Evolutionary conservation across 2,797 vertebrate species (phyloP), one percentile per base, ranked within the genome.

Genomic region (Hoplostethus mediterraneus): DNA sequence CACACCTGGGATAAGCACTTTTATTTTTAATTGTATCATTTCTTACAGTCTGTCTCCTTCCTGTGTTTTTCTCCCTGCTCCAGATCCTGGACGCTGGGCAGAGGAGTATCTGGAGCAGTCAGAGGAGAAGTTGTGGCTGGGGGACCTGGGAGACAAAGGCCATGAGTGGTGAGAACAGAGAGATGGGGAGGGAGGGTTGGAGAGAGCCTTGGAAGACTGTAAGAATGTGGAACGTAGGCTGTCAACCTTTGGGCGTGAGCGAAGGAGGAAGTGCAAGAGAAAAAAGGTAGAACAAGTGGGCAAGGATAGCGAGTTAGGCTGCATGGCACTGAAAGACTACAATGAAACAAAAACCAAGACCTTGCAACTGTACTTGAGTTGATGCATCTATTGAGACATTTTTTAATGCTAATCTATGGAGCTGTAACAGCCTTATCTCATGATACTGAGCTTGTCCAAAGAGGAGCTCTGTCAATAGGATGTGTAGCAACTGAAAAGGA

Each of bases 81-180:
- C 79, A 97, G 98, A 99, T 91, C 97, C 97, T 0, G 95, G 95
- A 11, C 97, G 97, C 78, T 99, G 98, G 98, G 98, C 98, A n/a
- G 97, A 99, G 81, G 98, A 99, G 58, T 99, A 99, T 80, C 89
- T 99, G 77, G 98, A 99, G 85, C 98, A 99, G 83, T 99, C 97
- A 0, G 98, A 98, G 89, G 98, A 99, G 91, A 99, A 99, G 78
- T 88, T 99, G 65, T 99, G 98, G 98, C 92, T 99, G 57, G 98
- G 98, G 67, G 98, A 99, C 73, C 90, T 95, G 0, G 95, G 97
- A 95, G 94, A 96, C 92, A 95, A 92, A 92, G 95, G 94, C 59
- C 87, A 91, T 16, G 96, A 97, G 86, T 99, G 98, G 98, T 99
- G 87, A 96, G 96, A 74, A 45, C 30, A 45, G 6, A 3, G 31